Evolutionary conservation across 2,113 vertebrate genomes (phyloP).

Genomic region (Neolamprologus brichardi): DNA sequence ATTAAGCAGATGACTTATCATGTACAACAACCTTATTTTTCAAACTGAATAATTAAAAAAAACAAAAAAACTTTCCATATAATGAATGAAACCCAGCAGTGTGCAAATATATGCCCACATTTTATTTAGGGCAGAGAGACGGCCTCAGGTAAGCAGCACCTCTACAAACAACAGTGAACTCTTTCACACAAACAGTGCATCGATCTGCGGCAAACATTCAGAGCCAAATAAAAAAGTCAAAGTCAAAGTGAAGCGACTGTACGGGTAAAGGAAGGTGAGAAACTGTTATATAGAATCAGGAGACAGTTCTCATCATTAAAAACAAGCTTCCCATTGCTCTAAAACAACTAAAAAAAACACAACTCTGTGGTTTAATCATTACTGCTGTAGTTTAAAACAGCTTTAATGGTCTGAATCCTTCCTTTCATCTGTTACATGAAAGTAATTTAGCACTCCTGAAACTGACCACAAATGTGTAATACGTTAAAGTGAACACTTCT

Average conservation of each 20-base stretch:
- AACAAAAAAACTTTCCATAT: fast-evolving
- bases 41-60: not conserved
- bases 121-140: conserved; percentile 9
- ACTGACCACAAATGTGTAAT: not conserved
- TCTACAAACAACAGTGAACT: not conserved
- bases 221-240: not conserved
- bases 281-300: not conserved
- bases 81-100: not conserved
- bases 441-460: not conserved
- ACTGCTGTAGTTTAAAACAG: not conserved
- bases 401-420: not conserved
- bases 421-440: not conserved
- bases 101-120: not conserved
- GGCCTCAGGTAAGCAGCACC: not conserved
- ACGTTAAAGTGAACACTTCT: not conserved
- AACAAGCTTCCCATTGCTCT: not conserved
- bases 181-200: not conserved
- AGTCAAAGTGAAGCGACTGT: not conserved
- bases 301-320: not conserved
- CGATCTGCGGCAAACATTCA: not conserved
- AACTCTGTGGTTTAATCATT: not conserved
- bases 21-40: not conserved
- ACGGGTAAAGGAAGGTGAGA: not conserved
- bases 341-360: not conserved
- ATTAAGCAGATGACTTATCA: not conserved